Base-by-base conservation (phyloP, 30 jellyfish, hydroid and myxozoan genomes). In the Aurelia sp. region DNA sequence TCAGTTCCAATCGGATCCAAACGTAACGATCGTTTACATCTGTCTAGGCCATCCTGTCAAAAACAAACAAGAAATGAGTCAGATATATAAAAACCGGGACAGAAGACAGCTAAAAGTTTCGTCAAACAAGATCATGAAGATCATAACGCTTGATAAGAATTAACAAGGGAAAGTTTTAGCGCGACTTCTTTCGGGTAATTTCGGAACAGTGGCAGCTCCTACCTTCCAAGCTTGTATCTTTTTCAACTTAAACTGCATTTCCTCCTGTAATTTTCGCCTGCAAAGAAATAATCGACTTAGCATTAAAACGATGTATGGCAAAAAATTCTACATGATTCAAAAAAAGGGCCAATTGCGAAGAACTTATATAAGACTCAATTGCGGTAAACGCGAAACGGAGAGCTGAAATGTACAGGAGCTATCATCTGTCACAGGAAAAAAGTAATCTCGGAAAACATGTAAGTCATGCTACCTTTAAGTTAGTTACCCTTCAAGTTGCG, bases 1-100 rank as follows among this genome's bases (percentile, higher is more conserved):
- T 92, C 98, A 21, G 64, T 61, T 6, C 98, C 98, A 60, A 92
- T 87, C 55, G 98, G 98, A 41, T 92, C 92, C 62, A 92, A 73
- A 17, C 98, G 92, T 59, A 85, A 47, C 8, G 89, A 78, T 18
- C 67, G 67, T 58, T 82, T 82, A 87, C 94, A 89, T 70, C 73
- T 67, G 74, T 82, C 91, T 2, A 79, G 50, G 55, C 84, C 73
- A 64, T 81, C 94, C 97, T 89, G 51, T 4, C 41, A 69, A 7
- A 30, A 47, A 67, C 13, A 63, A 13, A 48, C 17, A 30, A 47
- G 16, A 17, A 47, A 5, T 18, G 68, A 71, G 53, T 37, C 47
- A 3, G 12, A 21, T 17, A 21, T 17, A 17, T 5, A 0, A 59
- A 18, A 18, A 6, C 27, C 12, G 13, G 27, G 21, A 59, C 30